Evolutionary conservation across 1,140 invertebrate genomes (phyloP).

Genomic region (Dinothrombium tinctorium): DNA sequence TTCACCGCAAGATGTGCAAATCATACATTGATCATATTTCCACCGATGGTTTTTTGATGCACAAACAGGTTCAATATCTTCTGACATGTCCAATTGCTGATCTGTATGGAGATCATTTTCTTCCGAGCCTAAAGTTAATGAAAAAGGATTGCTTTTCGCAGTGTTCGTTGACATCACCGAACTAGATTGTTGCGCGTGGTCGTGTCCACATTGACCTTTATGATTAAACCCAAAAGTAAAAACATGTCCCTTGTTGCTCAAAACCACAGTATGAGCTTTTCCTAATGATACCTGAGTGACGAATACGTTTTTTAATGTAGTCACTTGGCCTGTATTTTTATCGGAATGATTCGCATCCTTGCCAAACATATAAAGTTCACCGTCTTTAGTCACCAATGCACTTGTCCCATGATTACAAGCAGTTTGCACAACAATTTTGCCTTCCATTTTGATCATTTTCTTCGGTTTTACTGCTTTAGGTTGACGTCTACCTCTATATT

Average conservation of each 20-base stretch:
- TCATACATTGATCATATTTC: slow-evolving; percentile 56
- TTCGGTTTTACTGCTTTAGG: slow-evolving; percentile 75
- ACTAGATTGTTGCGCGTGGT: too few species aligned
- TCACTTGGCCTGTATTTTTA: slow-evolving; percentile 33
- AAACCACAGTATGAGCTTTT: too few species aligned
- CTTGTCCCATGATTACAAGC: slow-evolving; percentile 87
- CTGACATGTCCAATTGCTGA: slow-evolving; percentile 26
- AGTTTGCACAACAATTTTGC: slow-evolving; percentile 48
- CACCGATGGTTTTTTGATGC: slow-evolving; percentile 45
- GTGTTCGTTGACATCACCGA: too few species aligned
- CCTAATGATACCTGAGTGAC: too few species aligned
- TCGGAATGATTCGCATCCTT: slow-evolving; percentile 80
- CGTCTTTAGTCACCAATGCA: slow-evolving; percentile 64
- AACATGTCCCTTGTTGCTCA: too few species aligned
- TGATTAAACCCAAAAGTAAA: too few species aligned
- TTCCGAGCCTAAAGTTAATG: too few species aligned
- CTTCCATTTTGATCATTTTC: slow-evolving; percentile 70
- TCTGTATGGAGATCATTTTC: too few species aligned
- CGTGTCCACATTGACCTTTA: too few species aligned
- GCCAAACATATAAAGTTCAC: slow-evolving; percentile 73
- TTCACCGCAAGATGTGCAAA: slow-evolving; percentile 71
- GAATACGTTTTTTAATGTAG: slow-evolving; percentile 44
- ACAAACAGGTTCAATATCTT: slow-evolving; percentile 32
- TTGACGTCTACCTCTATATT: slow-evolving; percentile 43
- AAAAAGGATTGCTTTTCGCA: too few species aligned